Base-by-base conservation (phyloP, 1,140 invertebrate species). In the Drosophila bipectinata region DNA sequence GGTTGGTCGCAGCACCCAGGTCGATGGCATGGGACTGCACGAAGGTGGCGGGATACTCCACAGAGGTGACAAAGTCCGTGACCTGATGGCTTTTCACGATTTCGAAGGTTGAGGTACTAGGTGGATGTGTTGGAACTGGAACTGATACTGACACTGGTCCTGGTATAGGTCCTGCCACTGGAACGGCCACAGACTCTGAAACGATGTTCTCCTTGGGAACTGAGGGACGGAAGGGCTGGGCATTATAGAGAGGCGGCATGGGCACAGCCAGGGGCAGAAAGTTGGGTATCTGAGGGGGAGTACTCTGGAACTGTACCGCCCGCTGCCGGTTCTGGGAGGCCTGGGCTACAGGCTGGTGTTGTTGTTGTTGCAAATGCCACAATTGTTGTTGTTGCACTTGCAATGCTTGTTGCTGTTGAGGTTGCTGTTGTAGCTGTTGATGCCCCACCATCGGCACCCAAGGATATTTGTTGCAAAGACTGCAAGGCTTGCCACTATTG, bases 391-490 rank as follows among this genome's bases (percentile, higher is more conserved):
- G 79, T 2, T 79, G 82, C 59, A 54, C 15, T 0, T 60, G 77
- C 39, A 34, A 8, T 10, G 73, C 63, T 73, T 55, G 71, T 78
- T 72, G 60, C 71, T 56, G 69, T 69, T 39, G 67, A 18, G 18
- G 18, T 68, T 62, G 67, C 92, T 88, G 80, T 81, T 32, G 52
- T 6, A 30, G 2, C 34, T 74, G 18, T 61, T 59, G 73, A 91
- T 90, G 81, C 47, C 82, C 83, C 51, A 93, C 92, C 73, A 97
- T 94, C 3, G 96, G 96, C 67, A 96, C 94, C 96, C 96, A 97
- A 56, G 96, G 96, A 67, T 94, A 93, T 73, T 94, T 93, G 90
- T 97, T 96, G 80, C 96, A 97, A 54, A 95, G 93, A 83, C 95
- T 95, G 77, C 96, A 97, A 0, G 82, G 79, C 45, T 91, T 90